phyloP scores from a whole-genome alignment of 1,140 invertebrate genomes.

The Bombyx mandarina region DNA sequence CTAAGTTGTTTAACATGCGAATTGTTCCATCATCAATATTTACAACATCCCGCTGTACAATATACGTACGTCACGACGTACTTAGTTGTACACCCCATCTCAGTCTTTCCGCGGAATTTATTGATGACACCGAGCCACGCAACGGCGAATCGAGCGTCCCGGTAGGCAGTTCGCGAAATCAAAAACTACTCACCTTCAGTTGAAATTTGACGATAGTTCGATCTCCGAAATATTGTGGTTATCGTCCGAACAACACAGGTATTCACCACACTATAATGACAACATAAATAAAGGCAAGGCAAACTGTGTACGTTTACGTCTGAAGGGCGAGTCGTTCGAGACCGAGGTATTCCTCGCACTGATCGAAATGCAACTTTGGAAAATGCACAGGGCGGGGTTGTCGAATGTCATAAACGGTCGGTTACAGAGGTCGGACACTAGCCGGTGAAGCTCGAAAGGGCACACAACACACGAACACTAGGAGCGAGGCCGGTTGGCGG shows the following conservation, averaged over 20 bases:
- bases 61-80: background rate
- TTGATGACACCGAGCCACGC: constrained; percentile 53
- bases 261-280: constrained; percentile 69
- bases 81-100: constrained; percentile 6
- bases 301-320: constrained; percentile 24
- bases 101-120: constrained; percentile 37
- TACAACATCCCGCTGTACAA: no score
- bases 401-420: constrained; percentile 62
- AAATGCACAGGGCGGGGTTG: constrained; percentile 67
- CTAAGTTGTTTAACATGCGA: no score
- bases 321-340: constrained; percentile 19
- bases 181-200: constrained; percentile 57
- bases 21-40: no score
- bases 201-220: constrained; percentile 49
- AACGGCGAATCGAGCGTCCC: constrained; percentile 35
- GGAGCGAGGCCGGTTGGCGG: constrained; percentile 43
- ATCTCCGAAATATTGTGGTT: constrained; percentile 67
- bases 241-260: constrained; percentile 67
- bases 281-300: constrained; percentile 57
- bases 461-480: constrained; percentile 29
- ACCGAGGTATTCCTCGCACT: constrained; percentile 39
- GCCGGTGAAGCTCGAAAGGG: constrained; percentile 23
- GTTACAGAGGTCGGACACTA: constrained; percentile 60
- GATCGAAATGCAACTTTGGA: constrained; percentile 47
- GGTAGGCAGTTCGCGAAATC: constrained; percentile 28